Conservation (phyloP, 1,140 invertebrate genomes). For the Holotrichia oblita region DNA sequence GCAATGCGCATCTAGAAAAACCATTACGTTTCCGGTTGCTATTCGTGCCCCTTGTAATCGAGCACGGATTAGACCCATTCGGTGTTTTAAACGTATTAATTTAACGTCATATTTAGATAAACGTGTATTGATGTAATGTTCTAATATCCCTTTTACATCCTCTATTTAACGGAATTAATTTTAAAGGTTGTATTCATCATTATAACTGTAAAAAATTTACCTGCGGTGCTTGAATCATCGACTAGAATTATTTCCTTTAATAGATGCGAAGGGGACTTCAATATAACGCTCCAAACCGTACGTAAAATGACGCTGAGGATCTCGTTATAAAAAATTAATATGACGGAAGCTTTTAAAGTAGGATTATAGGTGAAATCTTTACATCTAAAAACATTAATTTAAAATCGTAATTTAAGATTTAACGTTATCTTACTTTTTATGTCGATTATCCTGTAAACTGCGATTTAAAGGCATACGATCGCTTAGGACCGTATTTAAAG, state of each 20-base stretch:
- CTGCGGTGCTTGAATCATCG: slow-evolving; percentile 86
- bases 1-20: slow-evolving; percentile 97
- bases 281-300: slow-evolving; percentile 88
- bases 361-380: slow-evolving; percentile 65
- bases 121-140: slow-evolving; percentile 78
- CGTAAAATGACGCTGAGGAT: slow-evolving; percentile 84
- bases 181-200: not conserved
- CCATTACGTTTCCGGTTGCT: slow-evolving; percentile 83
- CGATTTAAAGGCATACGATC: slow-evolving; percentile 82
- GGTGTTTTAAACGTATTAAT: slow-evolving; percentile 77
- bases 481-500: slow-evolving; percentile 84
- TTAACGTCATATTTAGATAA: slow-evolving; percentile 73
- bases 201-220: slow-evolving; percentile 59
- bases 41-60: slow-evolving; percentile 80
- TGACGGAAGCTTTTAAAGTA: slow-evolving; percentile 71
- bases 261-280: slow-evolving; percentile 73
- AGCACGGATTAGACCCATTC: slow-evolving; percentile 87
- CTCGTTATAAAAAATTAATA: slow-evolving; percentile 93
- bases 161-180: not conserved
- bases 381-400: slow-evolving; percentile 63
- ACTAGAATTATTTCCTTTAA: slow-evolving; percentile 88
- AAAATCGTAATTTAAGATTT: not conserved
- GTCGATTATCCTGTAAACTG: slow-evolving; percentile 61
- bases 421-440: slow-evolving; percentile 49
- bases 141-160: slow-evolving; percentile 71